Base-by-base conservation (phyloP, 2,888 invertebrate species). In the Eupithecia pulchellata region DNA sequence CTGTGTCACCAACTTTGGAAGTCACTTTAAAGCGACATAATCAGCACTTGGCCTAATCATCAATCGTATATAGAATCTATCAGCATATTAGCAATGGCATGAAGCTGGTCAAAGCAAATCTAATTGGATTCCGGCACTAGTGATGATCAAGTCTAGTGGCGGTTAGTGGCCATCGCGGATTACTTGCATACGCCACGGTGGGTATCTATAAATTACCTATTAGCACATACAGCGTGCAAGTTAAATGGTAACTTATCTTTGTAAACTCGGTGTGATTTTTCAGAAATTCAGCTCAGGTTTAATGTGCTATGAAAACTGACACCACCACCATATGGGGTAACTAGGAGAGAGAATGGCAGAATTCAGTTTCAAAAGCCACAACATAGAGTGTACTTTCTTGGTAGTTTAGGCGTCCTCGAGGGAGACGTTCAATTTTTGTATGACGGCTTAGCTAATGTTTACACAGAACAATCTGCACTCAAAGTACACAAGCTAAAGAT, bases 91-190 rank as follows among this genome's bases (percentile, higher is more conserved):
- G 30, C 20, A 4, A 20, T 14, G 0, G 42, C 32, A 32, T 9
- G n/a, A 34, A 32, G 60, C 60, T 60, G 29, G 1, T 9, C 30
- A 60, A 52, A 58, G 64, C 39, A 13, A 34, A 27, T 61, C 66
- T 70, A 72, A 74, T 74, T 74, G 74, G 69, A 74, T 74, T 60
- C 63, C 34, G 47, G 14, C 60, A 66, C 60, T 39, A 47, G 39
- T 65, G 69, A 69, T 72, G 66, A 68, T 68, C 34, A 66, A 63
- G 61, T 71, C 61, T 34, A 71, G 71, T 69, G 64, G 52, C 36
- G 9, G 65, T 61, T 65, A 65, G 71, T 68, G 71, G 61, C 55
- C 52, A 66, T 69, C 52, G 20, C n/a, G 13, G 63, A 64, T 66
- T 72, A 36, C 20, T 25, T 32, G 66, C 20, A 58, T 36, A 47